Conservation (phyloP, 2,888 invertebrate genomes). For the Orchesellides sinensis region DNA sequence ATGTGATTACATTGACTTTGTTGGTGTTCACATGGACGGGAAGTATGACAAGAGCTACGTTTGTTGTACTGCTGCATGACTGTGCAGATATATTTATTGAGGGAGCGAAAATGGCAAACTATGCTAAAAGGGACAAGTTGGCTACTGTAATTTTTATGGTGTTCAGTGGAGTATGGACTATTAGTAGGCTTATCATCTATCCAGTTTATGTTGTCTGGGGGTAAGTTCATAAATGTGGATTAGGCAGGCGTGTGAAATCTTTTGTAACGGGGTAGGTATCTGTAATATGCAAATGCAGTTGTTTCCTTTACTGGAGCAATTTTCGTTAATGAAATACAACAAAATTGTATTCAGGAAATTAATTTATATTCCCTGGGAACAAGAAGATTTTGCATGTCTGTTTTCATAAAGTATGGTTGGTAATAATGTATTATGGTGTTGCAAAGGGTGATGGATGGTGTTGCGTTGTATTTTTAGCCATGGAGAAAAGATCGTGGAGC, state of each 20-base stretch:
- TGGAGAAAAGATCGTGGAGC: no score
- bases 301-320: no score
- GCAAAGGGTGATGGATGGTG: no score
- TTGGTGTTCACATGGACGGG: conserved; percentile 96
- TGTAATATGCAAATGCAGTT: no score
- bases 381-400: no score
- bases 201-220: conserved; percentile 94
- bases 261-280: no score
- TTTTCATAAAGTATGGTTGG: neutral
- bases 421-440: conserved; percentile 76
- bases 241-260: neutral
- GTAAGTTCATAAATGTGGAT: neutral
- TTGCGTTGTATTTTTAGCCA: no score
- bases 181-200: conserved; percentile 91
- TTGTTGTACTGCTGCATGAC: conserved; percentile 92
- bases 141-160: conserved; percentile 92
- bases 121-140: conserved; percentile 92
- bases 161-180: conserved; percentile 94
- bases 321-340: no score
- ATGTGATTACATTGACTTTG: conserved; percentile 93
- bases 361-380: no score
- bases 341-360: no score
- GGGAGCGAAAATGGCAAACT: conserved; percentile 82
- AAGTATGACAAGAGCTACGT: conserved; percentile 94
- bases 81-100: conserved; percentile 94